Evolutionary conservation across 1,140 invertebrate species (phyloP).

Genomic region (Stratiolaelaps scimitus): DNA sequence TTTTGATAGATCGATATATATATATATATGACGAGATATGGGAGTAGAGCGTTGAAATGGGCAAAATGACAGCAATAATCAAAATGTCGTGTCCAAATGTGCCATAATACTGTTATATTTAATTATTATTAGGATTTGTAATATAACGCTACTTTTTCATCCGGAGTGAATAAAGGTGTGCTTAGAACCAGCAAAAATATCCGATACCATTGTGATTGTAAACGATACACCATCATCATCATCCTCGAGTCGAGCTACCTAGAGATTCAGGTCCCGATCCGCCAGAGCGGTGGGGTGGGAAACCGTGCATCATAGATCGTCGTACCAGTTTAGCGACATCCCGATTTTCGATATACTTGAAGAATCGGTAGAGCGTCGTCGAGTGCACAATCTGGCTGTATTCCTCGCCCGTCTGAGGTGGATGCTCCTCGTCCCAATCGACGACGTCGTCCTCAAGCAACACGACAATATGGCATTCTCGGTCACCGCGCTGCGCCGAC

Average conservation of each 20-base stretch:
- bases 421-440: conserved; percentile 97
- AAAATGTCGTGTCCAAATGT: too few relatives aligned
- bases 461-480: conserved; percentile 65
- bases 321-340: conserved; percentile 73
- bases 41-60: too few relatives aligned
- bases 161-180: too few relatives aligned
- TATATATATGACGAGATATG: too few relatives aligned
- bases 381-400: conserved; percentile 68
- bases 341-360: conserved; percentile 98
- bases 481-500: conserved; percentile 52
- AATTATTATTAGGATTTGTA: too few relatives aligned
- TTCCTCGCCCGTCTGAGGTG: conserved; percentile 96
- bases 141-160: too few relatives aligned
- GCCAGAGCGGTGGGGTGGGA: neutral
- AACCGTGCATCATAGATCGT: conserved; percentile 39
- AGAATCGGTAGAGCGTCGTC: conserved; percentile 59
- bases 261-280: too few relatives aligned
- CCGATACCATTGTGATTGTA: neutral
- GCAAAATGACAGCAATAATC: too few relatives aligned
- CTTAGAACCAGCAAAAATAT: neutral
- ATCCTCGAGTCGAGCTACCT: neutral
- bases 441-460: conserved; percentile 87
- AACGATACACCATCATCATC: neutral
- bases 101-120: too few relatives aligned
- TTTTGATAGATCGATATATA: too few relatives aligned